phyloP scores from a whole-genome alignment of 2,797 vertebrate genomes.

The Triplophysa yarkandensis region DNA sequence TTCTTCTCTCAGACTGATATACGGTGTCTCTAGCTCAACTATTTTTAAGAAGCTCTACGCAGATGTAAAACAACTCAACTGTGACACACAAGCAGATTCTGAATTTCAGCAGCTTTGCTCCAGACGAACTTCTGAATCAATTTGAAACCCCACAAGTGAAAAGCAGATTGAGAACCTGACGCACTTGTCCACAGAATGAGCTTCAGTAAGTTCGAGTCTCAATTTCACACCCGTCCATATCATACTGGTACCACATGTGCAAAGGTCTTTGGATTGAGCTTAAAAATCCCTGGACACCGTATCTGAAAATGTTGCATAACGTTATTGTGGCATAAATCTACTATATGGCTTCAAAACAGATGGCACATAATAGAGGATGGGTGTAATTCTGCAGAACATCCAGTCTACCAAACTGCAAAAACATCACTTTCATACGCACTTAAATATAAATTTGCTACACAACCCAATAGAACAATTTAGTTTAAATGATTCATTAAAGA shows the following conservation, averaged over 20 bases:
- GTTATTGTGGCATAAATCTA: conserved; percentile 68
- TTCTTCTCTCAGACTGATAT: conserved; percentile 8
- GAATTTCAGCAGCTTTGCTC: conserved; percentile 10
- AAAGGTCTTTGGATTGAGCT: conserved; percentile 27
- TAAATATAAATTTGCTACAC: too few species aligned
- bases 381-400: conserved; percentile 49
- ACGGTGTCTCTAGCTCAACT: conserved; percentile 7
- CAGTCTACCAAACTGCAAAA: neutral
- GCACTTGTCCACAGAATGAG: conserved; percentile 16
- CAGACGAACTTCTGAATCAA: conserved; percentile 12
- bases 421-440: neutral
- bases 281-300: conserved; percentile 30
- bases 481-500: too few species aligned
- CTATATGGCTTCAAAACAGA: conserved; percentile 59
- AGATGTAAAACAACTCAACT: neutral
- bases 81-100: conserved; percentile 22
- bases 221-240: conserved; percentile 4
- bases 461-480: too few species aligned
- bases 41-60: neutral
- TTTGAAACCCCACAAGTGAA: neutral
- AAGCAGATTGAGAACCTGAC: conserved; percentile 1
- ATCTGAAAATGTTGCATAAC: conserved; percentile 63
- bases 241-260: conserved; percentile 46
- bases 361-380: conserved; percentile 62
- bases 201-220: conserved; percentile 26